phyloP scores from a whole-genome alignment of 2,888 invertebrate species.

The Hypercompe scribonia region DNA sequence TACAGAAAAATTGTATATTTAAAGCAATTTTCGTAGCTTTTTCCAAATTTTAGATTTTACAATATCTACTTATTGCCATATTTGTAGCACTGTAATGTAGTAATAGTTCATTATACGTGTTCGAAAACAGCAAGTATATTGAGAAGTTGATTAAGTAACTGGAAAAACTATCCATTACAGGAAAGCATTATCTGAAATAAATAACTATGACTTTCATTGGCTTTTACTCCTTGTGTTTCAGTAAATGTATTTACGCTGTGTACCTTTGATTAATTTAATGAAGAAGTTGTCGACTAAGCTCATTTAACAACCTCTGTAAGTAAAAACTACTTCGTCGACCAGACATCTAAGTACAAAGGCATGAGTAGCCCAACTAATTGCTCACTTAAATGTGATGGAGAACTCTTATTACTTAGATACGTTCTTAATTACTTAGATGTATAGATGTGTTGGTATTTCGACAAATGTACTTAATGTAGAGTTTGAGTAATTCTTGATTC shows the following conservation, averaged over 20 bases:
- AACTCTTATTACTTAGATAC: constrained; percentile 36
- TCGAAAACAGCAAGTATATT: too few relatives aligned
- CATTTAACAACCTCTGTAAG: constrained; percentile 17
- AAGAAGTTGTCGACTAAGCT: constrained; percentile 1
- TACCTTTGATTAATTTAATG: constrained; percentile 4
- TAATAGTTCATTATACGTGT: too few relatives aligned
- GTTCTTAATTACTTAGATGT: constrained; percentile 3
- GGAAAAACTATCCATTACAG: background rate
- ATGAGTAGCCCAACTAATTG: constrained; percentile 36
- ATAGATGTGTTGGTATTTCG: constrained; percentile 33
- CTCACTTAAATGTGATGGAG: constrained; percentile 44
- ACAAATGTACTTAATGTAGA: constrained; percentile 46
- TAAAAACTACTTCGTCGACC: constrained; percentile 26
- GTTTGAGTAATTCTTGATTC: constrained; percentile 36
- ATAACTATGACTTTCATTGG: background rate
- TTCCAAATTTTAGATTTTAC: too few relatives aligned
- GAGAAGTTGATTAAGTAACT: too few relatives aligned
- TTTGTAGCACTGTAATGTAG: too few relatives aligned
- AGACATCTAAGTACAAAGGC: constrained; percentile 28
- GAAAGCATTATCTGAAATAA: background rate
- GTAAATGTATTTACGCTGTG: background rate
- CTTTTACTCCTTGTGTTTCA: background rate
- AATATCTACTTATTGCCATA: too few relatives aligned
- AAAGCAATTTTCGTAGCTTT: too few relatives aligned
- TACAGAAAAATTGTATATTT: too few relatives aligned